Conservation (phyloP, 2,888 invertebrate genomes). For the Brenthis hecate region DNA sequence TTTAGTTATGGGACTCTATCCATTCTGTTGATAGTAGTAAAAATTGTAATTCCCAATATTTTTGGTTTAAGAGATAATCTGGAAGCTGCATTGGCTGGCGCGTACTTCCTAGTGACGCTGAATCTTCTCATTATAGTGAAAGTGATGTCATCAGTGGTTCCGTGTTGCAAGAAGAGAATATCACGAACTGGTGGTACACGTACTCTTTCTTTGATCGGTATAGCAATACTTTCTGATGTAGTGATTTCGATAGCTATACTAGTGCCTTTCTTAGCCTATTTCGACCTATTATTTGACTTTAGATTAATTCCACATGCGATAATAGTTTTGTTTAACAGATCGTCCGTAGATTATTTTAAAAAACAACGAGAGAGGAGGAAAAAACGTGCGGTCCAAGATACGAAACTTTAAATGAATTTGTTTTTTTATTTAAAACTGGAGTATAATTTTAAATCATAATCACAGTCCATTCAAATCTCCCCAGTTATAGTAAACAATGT, state of each 20-base stretch:
- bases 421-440: background rate
- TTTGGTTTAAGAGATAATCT: background rate
- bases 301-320: conserved; percentile 35
- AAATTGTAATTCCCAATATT: conserved; percentile 23
- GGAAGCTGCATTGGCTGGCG: conserved; percentile 3
- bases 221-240: conserved; percentile 39
- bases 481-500: too few species aligned
- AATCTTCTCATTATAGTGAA: conserved; percentile 33
- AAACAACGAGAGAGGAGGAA: conserved; percentile 15
- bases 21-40: conserved; percentile 15
- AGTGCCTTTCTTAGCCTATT: background rate
- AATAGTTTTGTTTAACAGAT: conserved; percentile 38
- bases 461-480: too few species aligned
- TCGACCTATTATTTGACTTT: conserved; percentile 16
- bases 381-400: conserved; percentile 7
- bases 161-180: conserved; percentile 29
- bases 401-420: background rate
- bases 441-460: too few species aligned
- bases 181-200: conserved; percentile 21
- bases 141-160: conserved; percentile 27
- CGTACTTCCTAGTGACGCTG: conserved; percentile 29
- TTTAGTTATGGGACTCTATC: conserved; percentile 30
- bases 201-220: conserved; percentile 28
- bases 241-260: conserved; percentile 12
- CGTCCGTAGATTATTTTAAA: conserved; percentile 40